These are phyloP conservation scores for Ancistrus triradiatus DNA, from an alignment of 2,113 vertebrate species.

Conservation along the genomic window DNA sequence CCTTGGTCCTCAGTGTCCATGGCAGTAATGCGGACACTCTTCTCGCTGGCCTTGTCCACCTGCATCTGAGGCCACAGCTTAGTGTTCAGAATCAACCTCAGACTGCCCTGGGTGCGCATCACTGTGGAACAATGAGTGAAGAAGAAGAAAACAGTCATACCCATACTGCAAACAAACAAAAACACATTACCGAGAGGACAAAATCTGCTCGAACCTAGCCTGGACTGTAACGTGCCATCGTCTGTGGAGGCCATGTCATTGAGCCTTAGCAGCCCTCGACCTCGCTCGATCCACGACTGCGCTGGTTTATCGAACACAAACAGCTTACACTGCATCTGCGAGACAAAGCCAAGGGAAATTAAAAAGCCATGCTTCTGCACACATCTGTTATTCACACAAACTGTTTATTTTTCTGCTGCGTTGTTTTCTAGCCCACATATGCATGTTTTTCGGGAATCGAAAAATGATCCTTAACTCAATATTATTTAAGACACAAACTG, in stretches of 20 bases:
- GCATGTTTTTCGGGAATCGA: no score
- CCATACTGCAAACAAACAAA: no score
- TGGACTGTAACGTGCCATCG: constrained; percentile 88
- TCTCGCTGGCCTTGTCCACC: constrained; percentile 98
- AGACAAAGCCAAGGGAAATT: not conserved
- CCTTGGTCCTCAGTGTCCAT: constrained; percentile 98
- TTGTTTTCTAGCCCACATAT: no score
- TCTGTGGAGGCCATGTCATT: constrained; percentile 97
- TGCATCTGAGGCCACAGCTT: constrained; percentile 99
- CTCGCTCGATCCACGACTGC: constrained; percentile 98
- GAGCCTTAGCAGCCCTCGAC: constrained; percentile 90
- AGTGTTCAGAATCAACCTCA: constrained; percentile 95
- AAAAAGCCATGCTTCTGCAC: not conserved
- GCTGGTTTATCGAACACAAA: constrained; percentile 96
- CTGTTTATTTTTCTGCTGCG: no score
- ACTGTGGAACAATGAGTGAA: no score
- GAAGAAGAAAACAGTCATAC: not conserved
- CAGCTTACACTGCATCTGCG: constrained; percentile 95
- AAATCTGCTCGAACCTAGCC: constrained; percentile 74
- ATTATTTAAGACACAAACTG: no score
- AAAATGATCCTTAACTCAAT: no score
- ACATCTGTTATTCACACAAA: not conserved
- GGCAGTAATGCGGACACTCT: constrained; percentile 93
- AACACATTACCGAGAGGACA: not conserved
- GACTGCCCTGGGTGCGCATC: constrained; percentile 97